A percentile compares a stretch with the other conserved stretches of the same genome.
These are phyloP conservation scores for Pycnonotus jocosus DNA, from an alignment of 2,113 vertebrate species.

Conservation along the genomic window DNA sequence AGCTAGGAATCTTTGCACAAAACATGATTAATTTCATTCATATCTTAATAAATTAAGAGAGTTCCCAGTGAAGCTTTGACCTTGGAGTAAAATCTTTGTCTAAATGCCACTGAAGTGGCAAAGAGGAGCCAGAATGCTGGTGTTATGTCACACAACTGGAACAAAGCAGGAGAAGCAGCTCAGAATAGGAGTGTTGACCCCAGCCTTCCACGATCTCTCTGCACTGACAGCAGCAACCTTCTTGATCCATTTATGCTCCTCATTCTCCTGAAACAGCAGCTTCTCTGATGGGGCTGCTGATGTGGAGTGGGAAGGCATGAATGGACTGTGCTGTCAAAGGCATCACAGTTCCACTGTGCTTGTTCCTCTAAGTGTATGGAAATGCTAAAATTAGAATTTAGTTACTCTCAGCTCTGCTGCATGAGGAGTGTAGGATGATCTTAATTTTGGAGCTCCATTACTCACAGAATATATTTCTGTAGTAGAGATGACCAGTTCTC, in stretches of 20 bases:
- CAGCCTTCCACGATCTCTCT: accelerated
- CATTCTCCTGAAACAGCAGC: neutral
- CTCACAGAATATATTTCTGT: neutral
- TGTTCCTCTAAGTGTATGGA: neutral
- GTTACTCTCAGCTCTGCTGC: neutral
- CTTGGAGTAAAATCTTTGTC: neutral
- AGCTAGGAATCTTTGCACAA: neutral
- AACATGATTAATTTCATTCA: neutral
- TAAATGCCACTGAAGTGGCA: neutral
- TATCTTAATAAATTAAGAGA: neutral
- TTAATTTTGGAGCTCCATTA: neutral
- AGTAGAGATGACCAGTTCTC: neutral
- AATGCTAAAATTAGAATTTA: neutral
- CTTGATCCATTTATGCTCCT: neutral
- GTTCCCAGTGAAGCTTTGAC: neutral
- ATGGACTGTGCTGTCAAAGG: neutral
- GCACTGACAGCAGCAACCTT: neutral
- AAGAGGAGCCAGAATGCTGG: neutral
- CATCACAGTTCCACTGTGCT: neutral
- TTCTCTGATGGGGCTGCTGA: neutral
- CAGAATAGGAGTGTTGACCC: neutral
- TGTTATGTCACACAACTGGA: neutral
- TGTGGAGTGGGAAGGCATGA: neutral
- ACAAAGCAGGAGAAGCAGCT: neutral
- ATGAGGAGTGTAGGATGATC: neutral